A percentile compares a stretch with the other conserved stretches of the same genome.
These are phyloP conservation scores for Passer domesticus DNA, from an alignment of 2,113 vertebrate genomes.

Conservation along the genomic window DNA sequence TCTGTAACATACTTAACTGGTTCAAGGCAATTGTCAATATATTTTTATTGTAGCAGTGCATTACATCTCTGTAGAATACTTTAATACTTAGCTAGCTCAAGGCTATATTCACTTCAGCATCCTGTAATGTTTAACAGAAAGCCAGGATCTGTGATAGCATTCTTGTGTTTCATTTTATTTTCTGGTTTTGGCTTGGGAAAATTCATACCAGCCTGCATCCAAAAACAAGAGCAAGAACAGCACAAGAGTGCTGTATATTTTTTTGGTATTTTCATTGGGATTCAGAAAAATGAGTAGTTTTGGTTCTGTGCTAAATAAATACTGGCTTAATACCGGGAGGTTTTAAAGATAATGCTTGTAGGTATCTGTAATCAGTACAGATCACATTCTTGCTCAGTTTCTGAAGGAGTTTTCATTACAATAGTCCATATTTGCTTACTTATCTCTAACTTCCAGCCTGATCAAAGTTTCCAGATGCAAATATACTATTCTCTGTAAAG, in stretches of 20 bases:
- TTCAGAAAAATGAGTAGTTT: not conserved
- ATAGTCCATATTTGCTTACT: not conserved
- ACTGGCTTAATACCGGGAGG: not conserved
- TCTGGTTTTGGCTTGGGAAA: not conserved
- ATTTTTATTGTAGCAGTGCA: not conserved
- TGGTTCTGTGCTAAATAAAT: not conserved
- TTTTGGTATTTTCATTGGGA: not conserved
- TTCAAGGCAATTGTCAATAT: not conserved
- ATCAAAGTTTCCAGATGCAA: not conserved
- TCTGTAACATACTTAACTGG: not conserved
- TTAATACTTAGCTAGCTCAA: constrained; percentile 4
- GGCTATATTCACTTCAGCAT: not conserved
- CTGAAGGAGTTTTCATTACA: not conserved
- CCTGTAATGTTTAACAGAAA: not conserved
- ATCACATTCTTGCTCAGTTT: not conserved
- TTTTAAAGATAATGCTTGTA: not conserved
- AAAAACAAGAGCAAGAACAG: not conserved
- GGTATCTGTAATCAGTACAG: not conserved
- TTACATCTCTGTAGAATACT: not conserved
- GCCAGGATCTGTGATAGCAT: not conserved
- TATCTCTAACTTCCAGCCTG: not conserved
- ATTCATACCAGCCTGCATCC: not conserved
- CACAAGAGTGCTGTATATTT: not conserved
- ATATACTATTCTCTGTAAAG: not conserved
- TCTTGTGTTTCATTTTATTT: constrained; percentile 2